Evolutionary conservation across 1,140 invertebrate species (phyloP).

Genomic region (Drosophila rufa): DNA sequence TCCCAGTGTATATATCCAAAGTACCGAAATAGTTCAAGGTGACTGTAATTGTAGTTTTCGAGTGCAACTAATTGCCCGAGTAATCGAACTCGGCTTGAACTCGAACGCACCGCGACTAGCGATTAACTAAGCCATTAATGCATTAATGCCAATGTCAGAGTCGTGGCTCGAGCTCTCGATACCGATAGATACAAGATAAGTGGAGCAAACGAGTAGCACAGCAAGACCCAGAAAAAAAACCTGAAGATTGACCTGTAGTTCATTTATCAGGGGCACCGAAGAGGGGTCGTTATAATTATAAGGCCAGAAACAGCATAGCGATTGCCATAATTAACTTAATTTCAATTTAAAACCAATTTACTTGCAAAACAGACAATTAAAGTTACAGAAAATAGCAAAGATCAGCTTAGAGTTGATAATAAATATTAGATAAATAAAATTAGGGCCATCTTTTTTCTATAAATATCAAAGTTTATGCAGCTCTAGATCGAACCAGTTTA

Average conservation of each 20-base stretch:
- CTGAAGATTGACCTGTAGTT: constrained; percentile 34
- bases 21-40: constrained; percentile 38
- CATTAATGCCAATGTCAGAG: constrained; percentile 83
- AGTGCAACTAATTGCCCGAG: constrained; percentile 45
- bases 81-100: constrained; percentile 25
- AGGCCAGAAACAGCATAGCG: background rate
- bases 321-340: background rate
- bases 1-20: constrained; percentile 32
- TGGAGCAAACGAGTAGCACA: constrained; percentile 37
- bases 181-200: constrained; percentile 13
- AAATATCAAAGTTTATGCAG: too few relatives aligned
- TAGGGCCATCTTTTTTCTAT: too few relatives aligned
- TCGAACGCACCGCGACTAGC: constrained; percentile 44
- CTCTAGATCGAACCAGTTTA: too few relatives aligned
- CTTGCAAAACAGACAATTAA: too few relatives aligned
- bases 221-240: constrained; percentile 13
- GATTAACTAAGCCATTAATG: constrained; percentile 75
- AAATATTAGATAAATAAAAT: too few relatives aligned
- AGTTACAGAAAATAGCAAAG: too few relatives aligned
- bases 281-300: background rate
- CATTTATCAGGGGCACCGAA: constrained; percentile 13
- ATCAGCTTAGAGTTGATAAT: too few relatives aligned
- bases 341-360: too few relatives aligned
- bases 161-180: constrained; percentile 28
- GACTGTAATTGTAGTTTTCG: constrained; percentile 31